Evolutionary conservation across 2,888 invertebrate genomes (phyloP).

Genomic region (Pterostichus niger): DNA sequence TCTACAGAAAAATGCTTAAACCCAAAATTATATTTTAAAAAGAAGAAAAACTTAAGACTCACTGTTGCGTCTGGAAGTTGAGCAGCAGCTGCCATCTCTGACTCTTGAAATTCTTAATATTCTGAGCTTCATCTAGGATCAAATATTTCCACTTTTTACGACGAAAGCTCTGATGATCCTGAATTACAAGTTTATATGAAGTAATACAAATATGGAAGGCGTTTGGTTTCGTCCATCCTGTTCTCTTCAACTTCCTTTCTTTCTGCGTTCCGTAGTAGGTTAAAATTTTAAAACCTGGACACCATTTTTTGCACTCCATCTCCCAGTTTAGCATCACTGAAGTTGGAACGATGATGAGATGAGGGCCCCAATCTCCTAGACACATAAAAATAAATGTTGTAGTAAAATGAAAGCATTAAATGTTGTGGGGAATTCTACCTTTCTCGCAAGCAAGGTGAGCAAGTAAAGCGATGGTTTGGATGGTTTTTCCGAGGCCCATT

Average conservation of each 20-base stretch:
- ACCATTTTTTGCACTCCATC: slow-evolving; percentile 99
- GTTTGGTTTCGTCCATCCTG: slow-evolving; percentile 99
- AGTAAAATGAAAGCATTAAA: neutral
- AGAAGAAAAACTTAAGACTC: slow-evolving; percentile 72
- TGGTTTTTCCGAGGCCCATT: slow-evolving; percentile 98
- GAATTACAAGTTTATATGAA: slow-evolving; percentile 97
- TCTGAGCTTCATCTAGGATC: slow-evolving; percentile 98
- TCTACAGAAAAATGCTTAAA: too few species aligned
- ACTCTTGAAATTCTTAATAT: slow-evolving; percentile 99
- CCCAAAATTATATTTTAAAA: too few species aligned
- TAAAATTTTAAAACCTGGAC: slow-evolving; percentile 98
- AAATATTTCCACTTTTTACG: slow-evolving; percentile 99
- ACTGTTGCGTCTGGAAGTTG: slow-evolving; percentile 96
- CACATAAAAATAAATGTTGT: slow-evolving; percentile 74
- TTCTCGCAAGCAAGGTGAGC: slow-evolving; percentile 96
- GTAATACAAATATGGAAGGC: slow-evolving; percentile 99
- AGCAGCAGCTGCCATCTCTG: slow-evolving; percentile 98
- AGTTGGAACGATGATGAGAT: slow-evolving; percentile 98
- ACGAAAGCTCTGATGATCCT: slow-evolving; percentile 98
- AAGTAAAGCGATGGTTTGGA: slow-evolving; percentile 96
- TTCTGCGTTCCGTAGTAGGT: slow-evolving; percentile 98
- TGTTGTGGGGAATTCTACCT: slow-evolving; percentile 73
- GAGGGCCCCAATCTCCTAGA: slow-evolving; percentile 97
- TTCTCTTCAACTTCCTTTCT: slow-evolving; percentile 93
- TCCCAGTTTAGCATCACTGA: slow-evolving; percentile 99